These are phyloP conservation scores for Bembecia ichneumoniformis DNA, from an alignment of 2,888 invertebrate genomes.

Conservation along the genomic window DNA sequence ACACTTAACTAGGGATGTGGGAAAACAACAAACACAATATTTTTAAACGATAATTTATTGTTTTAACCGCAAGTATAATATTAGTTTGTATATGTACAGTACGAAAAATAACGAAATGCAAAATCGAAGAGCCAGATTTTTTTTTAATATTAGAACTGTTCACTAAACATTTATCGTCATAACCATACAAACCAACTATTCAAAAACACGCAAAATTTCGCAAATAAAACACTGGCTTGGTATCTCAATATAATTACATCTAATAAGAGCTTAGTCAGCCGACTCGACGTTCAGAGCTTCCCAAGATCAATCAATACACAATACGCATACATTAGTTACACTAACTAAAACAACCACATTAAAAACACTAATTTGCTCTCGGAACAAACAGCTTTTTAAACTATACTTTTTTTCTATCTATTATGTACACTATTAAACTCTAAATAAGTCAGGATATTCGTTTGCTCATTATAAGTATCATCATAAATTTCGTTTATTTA, in stretches of 20 bases:
- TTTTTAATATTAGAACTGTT: constrained; percentile 21
- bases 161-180: constrained; percentile 25
- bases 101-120: constrained; percentile 67
- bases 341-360: constrained; percentile 39
- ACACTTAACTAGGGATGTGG: no score
- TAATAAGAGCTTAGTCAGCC: constrained; percentile 13
- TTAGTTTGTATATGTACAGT: constrained; percentile 63
- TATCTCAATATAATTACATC: constrained; percentile 20
- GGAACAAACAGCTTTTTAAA: constrained; percentile 42
- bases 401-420: constrained; percentile 48
- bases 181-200: constrained; percentile 15
- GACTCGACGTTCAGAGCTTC: constrained; percentile 29
- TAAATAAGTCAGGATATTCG: constrained; percentile 52
- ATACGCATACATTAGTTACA: constrained; percentile 42
- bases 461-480: constrained; percentile 57
- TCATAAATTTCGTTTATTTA: no score
- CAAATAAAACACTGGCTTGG: constrained; percentile 20
- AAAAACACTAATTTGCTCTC: constrained; percentile 59
- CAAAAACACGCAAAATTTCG: constrained; percentile 14
- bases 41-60: constrained; percentile 70
- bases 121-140: constrained; percentile 44
- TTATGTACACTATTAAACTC: constrained; percentile 53
- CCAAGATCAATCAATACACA: constrained; percentile 46
- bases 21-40: constrained; percentile 7
- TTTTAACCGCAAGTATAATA: constrained; percentile 63